Percentiles rank a stretch among this genome's conserved stretches.
Evolutionary conservation across 2,888 invertebrate genomes (phyloP).

Genomic region (Cyaniris semiargus): DNA sequence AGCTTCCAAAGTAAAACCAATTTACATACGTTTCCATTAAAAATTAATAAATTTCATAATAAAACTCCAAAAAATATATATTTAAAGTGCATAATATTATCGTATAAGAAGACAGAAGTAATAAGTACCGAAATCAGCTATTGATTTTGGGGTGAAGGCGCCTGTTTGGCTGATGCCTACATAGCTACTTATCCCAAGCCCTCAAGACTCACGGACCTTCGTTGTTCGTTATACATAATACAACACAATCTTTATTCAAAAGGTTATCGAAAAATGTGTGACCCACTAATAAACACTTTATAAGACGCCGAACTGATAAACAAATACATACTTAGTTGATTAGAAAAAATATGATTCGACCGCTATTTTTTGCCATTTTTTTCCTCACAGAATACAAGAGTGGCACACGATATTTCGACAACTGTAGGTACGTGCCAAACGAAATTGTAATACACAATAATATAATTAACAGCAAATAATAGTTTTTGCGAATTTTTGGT

Average conservation of each 20-base stretch:
- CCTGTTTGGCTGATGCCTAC: not conserved
- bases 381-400: no score
- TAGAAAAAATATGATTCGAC: not conserved
- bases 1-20: no score
- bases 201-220: constrained; percentile 7
- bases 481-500: no score
- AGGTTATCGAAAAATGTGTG: not conserved
- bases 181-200: constrained; percentile 2
- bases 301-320: not conserved
- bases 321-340: not conserved
- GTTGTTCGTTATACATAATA: not conserved
- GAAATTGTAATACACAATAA: no score
- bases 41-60: no score
- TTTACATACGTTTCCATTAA: no score
- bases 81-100: not conserved
- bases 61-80: no score
- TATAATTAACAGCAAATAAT: no score
- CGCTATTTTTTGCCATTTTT: no score
- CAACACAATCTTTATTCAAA: not conserved
- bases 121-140: not conserved
- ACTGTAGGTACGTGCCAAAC: not conserved
- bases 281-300: not conserved
- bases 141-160: constrained; percentile 16
- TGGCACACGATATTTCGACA: not conserved
- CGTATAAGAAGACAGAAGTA: not conserved